phyloP scores from a whole-genome alignment of 2,888 invertebrate species.

The Tenthredo scrophulariae region DNA sequence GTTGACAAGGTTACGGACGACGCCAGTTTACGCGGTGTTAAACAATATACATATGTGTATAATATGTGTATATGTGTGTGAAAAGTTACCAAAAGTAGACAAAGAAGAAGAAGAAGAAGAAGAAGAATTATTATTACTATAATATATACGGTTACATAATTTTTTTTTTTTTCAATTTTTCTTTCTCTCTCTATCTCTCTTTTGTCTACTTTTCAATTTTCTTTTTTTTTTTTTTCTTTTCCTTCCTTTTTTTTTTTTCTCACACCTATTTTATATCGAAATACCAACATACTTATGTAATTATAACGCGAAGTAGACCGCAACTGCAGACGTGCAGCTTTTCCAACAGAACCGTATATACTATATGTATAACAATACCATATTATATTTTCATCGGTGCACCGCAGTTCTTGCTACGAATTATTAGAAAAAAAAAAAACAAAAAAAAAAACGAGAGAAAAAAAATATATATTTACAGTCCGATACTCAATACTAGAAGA shows the following conservation, averaged over 20 bases:
- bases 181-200: not conserved
- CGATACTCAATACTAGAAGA: not conserved
- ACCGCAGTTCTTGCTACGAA: not conserved
- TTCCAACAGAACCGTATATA: too few relatives aligned
- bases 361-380: too few relatives aligned
- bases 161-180: not conserved
- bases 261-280: not conserved
- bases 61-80: not conserved
- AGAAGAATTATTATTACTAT: not conserved
- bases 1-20: slow-evolving; percentile 15
- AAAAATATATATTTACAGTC: too few relatives aligned
- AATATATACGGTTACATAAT: not conserved
- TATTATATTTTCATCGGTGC: not conserved
- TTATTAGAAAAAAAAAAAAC: not conserved
- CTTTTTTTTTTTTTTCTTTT: not conserved
- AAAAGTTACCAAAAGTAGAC: not conserved
- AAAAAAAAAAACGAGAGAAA: too few relatives aligned
- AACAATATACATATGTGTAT: not conserved
- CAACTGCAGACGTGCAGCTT: not conserved
- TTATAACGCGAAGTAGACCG: too few relatives aligned
- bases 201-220: too few relatives aligned
- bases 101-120: too few relatives aligned
- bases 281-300: not conserved
- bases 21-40: not conserved
- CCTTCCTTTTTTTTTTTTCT: not conserved